Evolutionary conservation across 2,113 vertebrate species (phyloP), one percentile per base, ranked within the genome.

Genomic region (Glaucomys volans): DNA sequence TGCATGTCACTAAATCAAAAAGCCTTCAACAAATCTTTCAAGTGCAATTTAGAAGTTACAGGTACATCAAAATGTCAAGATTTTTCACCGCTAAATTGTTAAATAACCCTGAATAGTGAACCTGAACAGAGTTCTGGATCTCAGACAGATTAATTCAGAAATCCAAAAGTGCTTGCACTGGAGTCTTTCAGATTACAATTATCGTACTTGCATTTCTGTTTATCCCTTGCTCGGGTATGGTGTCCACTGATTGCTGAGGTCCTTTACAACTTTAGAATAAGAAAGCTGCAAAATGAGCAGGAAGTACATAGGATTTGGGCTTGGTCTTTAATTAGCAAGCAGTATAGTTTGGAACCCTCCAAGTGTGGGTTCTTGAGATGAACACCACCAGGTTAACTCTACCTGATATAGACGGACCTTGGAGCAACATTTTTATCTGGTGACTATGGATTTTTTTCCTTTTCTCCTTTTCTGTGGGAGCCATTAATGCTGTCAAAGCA

Each of bases 401-500:
- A 47, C 30, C 1, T 28, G 16, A 66, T 5, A 35, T 13, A 32
- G 8, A 72, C 18, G 30, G 24, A 67, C 47, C 2, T 72, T 59
- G 42, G 90, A 52, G 32, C 76, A 37, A 16, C 0, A 1, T 95
- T 93, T 95, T 77, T 84, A 86, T 83, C 81, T 30, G 52, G 62
- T 54, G 77, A 95, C 40, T 79, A 28, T 14, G 37, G 80, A 47
- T 50, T 89, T 81, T 95, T 67, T 90, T 66, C 54, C 81, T 91
- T 94, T 96, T 64, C 44, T 87, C n/a, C 59, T 92, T 90, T 88
- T 95, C 89, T 89, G 37, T 71, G 82, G 96, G 77, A 90, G 8
- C 66, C 86, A 64, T 96, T 97, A 94, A 75, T 87, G 44, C 80
- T 96, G 95, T 97, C 94, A 97, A 96, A 95, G 84, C 54, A 90